phyloP scores from a whole-genome alignment of 2,797 vertebrate genomes.

The Clarias fuscus region DNA sequence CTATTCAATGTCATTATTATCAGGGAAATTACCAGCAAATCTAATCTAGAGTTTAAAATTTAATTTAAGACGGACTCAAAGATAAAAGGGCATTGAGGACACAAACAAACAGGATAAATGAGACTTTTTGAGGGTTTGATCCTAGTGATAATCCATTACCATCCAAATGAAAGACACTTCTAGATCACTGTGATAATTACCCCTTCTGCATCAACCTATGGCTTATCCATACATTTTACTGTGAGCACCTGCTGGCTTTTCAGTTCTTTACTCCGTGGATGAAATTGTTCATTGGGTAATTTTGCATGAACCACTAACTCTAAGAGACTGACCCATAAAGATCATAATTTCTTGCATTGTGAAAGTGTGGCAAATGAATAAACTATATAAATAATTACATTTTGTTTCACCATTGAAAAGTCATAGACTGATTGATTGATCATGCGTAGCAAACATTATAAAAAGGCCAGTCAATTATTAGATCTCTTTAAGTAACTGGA shows the following conservation, averaged over 20 bases:
- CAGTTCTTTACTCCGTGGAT: constrained; percentile 30
- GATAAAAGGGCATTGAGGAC: constrained; percentile 43
- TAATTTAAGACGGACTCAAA: constrained; percentile 45
- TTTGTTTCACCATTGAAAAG: not conserved
- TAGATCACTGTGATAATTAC: constrained; percentile 29
- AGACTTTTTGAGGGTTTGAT: not conserved
- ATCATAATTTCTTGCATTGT: constrained; percentile 46
- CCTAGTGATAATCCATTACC: constrained; percentile 28
- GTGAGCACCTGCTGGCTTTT: constrained; percentile 42
- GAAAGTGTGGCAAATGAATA: not conserved
- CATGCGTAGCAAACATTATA: not conserved
- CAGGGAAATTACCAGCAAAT: constrained; percentile 55
- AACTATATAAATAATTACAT: not conserved
- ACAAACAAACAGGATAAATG: constrained; percentile 31
- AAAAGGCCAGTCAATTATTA: constrained; percentile 4
- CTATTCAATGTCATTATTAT: constrained; percentile 59
- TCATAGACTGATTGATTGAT: not conserved
- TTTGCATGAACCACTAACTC: constrained; percentile 4
- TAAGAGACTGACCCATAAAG: constrained; percentile 20
- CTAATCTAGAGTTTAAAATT: constrained; percentile 56
- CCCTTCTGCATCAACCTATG: constrained; percentile 36
- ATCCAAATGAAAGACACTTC: constrained; percentile 2
- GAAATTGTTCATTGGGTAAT: constrained; percentile 37
- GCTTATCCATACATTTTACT: constrained; percentile 29
- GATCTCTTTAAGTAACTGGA: constrained; percentile 13